Percentiles rank a stretch among this genome's conserved stretches.
Conservation (phyloP, 2,888 invertebrate species). For the Caenorhabditis drosophilae region DNA sequence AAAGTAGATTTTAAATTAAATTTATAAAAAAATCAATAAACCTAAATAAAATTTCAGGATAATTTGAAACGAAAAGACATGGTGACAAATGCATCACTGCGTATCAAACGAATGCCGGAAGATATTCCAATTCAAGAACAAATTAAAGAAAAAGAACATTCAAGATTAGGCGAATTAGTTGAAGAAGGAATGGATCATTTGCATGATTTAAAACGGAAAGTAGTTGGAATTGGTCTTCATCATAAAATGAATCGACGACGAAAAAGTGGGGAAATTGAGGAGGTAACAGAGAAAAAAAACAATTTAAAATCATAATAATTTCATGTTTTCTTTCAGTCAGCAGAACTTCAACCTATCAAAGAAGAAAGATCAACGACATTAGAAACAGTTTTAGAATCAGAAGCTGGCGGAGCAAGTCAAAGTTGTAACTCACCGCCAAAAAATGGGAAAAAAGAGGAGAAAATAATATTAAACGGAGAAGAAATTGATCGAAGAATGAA, state of each 20-base stretch:
- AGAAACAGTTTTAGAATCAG: conserved; percentile 8
- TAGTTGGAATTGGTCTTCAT: conserved; percentile 33
- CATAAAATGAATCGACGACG: conserved; percentile 39
- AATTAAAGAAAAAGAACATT: conserved; percentile 46
- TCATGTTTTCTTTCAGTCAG: background rate
- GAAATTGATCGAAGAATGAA: conserved; percentile 28
- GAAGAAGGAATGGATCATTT: conserved; percentile 54
- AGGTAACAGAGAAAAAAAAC: conserved; percentile 4
- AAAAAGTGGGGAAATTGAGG: conserved; percentile 41
- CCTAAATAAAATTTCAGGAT: conserved; percentile 5
- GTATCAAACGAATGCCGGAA: conserved; percentile 89
- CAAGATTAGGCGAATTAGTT: conserved; percentile 45
- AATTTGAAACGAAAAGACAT: conserved; percentile 72
- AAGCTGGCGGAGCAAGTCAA: too few species aligned
- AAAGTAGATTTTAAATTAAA: too few species aligned
- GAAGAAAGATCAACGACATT: conserved; percentile 21
- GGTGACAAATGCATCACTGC: conserved; percentile 97
- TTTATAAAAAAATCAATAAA: background rate
- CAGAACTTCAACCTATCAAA: conserved; percentile 29
- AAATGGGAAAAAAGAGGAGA: conserved; percentile 14
- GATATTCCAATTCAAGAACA: conserved; percentile 60
- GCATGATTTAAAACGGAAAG: conserved; percentile 44
- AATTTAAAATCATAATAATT: background rate
- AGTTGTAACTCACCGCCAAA: conserved; percentile 11
- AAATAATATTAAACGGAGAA: conserved; percentile 21